Evolutionary conservation across 2,113 vertebrate species (phyloP).

Genomic region (Climacteris rufus): DNA sequence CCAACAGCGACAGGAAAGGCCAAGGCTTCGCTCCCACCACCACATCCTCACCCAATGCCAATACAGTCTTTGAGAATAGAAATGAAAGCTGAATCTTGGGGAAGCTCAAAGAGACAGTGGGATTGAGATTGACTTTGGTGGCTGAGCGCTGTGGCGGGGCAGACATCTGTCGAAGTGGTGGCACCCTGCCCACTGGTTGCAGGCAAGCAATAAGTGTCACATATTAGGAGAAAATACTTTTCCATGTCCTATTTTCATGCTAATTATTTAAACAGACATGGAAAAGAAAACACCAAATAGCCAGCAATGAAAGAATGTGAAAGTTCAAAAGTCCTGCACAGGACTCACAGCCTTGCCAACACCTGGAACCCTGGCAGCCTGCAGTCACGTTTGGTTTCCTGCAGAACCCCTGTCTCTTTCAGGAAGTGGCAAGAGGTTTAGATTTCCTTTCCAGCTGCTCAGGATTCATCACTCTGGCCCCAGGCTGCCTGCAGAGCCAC

Average conservation of each 20-base stretch:
- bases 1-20: rapidly evolving
- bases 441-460: neutral
- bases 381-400: rapidly evolving
- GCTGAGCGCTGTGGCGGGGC: neutral
- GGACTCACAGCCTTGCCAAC: neutral
- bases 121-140: neutral
- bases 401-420: neutral
- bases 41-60: rapidly evolving
- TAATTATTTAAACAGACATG: neutral
- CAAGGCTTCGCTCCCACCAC: neutral
- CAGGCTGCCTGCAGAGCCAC: neutral
- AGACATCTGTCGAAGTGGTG: neutral
- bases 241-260: neutral
- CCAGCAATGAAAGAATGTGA: rapidly evolving
- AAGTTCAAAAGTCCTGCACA: neutral
- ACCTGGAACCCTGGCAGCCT: rapidly evolving
- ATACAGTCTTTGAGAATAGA: rapidly evolving
- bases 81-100: neutral
- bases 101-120: neutral
- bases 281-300: neutral
- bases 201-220: neutral
- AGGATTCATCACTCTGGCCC: neutral
- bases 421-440: neutral
- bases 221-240: neutral
- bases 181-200: neutral